A percentile compares a stretch with the other conserved stretches of the same genome.
phyloP scores from a whole-genome alignment of 2,113 vertebrate genomes.

The Clarias magur region DNA sequence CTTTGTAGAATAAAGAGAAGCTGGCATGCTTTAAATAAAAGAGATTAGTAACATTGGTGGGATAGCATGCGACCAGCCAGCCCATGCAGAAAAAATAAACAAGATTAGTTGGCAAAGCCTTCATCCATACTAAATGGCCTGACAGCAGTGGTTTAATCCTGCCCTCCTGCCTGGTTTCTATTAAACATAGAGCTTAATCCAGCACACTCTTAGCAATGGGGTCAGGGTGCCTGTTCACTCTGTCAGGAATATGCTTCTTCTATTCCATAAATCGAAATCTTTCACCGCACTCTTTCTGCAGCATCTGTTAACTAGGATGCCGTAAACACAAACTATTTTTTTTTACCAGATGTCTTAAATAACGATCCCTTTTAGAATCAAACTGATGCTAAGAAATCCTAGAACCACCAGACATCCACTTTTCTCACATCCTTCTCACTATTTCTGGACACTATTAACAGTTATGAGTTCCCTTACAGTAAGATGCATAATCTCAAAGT shows the following conservation, averaged over 20 bases:
- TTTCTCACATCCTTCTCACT: no score
- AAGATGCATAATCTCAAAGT: background rate
- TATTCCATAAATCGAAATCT: background rate
- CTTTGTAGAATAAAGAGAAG: conserved; percentile 12
- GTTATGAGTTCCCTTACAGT: background rate
- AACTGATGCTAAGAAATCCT: background rate
- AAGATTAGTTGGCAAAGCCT: conserved; percentile 71
- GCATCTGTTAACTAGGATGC: background rate
- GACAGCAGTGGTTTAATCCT: conserved; percentile 67
- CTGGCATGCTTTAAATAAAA: conserved; percentile 35
- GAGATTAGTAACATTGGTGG: conserved; percentile 6
- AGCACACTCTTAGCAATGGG: conserved; percentile 59
- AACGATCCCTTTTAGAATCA: background rate
- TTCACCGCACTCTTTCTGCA: background rate
- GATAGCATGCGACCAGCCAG: conserved; percentile 29
- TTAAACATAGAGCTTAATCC: conserved; percentile 75
- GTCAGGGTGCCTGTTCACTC: conserved; percentile 52
- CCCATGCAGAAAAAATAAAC: conserved; percentile 71
- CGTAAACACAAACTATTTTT: no score
- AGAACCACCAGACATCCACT: background rate
- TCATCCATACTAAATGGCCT: conserved; percentile 69
- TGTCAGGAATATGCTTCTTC: background rate
- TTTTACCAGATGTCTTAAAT: background rate
- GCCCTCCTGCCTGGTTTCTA: conserved; percentile 58
- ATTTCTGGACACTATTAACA: background rate